Conservation (phyloP, 1,140 invertebrate species). For the Bombus terrestris region DNA sequence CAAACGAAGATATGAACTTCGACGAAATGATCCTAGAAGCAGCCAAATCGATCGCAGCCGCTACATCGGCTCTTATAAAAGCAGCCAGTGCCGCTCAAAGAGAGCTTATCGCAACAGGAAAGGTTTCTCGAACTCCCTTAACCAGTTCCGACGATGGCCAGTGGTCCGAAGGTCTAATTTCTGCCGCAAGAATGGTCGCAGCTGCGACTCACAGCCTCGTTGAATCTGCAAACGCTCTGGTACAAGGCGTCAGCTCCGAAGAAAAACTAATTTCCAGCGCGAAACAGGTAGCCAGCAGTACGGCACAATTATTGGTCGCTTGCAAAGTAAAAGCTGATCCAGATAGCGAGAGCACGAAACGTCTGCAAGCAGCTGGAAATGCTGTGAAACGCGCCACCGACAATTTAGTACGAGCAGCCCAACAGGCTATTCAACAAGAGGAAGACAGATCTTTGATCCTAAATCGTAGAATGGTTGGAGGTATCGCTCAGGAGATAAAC, state of each 20-base stretch:
- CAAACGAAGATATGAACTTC: constrained; percentile 97
- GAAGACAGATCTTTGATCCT: constrained; percentile 95
- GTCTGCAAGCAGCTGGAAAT: constrained; percentile 97
- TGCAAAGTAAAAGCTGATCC: constrained; percentile 99
- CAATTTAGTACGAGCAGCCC: constrained; percentile 96
- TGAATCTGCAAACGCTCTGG: constrained; percentile 97
- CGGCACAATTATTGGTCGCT: constrained; percentile 97
- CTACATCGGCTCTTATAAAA: constrained; percentile 97
- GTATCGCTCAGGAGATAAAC: constrained; percentile 96
- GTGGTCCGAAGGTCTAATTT: constrained; percentile 99
- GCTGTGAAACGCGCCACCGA: constrained; percentile 99
- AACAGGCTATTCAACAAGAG: constrained; percentile 95
- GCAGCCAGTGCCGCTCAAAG: constrained; percentile 97
- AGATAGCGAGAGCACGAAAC: constrained; percentile 94
- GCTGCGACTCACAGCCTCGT: constrained; percentile 98
- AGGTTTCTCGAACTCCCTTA: constrained; percentile 90
- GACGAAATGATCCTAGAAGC: constrained; percentile 99
- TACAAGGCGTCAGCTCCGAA: constrained; percentile 96
- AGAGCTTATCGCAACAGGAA: constrained; percentile 92
- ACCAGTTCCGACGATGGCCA: constrained; percentile 97
- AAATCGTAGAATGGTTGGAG: constrained; percentile 95
- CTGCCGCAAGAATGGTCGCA: constrained; percentile 96
- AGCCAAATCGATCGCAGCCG: constrained; percentile 98
- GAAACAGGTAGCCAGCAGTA: constrained; percentile 98
- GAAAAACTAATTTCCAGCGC: constrained; percentile 98